phyloP scores from a whole-genome alignment of 2,113 vertebrate genomes.

The Rynchops niger region DNA sequence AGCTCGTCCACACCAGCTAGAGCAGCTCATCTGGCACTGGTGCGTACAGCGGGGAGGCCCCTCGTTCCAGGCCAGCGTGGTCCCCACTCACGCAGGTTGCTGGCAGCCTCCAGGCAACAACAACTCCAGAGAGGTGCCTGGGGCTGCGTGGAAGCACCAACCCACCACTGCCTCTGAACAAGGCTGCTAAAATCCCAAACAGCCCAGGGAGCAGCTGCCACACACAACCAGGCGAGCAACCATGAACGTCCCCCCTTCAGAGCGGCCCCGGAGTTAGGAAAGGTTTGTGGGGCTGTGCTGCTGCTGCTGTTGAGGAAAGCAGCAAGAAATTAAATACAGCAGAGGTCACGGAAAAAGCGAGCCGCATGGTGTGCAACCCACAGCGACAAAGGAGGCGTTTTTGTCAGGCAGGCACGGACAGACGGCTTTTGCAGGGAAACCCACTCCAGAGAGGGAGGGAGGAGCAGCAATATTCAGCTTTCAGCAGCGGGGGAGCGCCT shows the following conservation, averaged over 20 bases:
- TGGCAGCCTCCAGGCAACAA: background rate
- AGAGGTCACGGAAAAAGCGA: background rate
- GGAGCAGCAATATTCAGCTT: background rate
- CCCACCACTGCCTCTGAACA: rapidly evolving
- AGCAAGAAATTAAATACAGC: background rate
- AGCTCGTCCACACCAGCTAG: background rate
- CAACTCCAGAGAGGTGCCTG: background rate
- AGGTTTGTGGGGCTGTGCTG: background rate
- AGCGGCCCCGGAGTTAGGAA: background rate
- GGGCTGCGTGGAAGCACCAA: background rate
- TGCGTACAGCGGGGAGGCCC: background rate
- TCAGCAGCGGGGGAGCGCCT: background rate
- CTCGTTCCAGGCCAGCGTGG: background rate
- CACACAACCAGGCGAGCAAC: too few species aligned
- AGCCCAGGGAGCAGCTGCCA: background rate
- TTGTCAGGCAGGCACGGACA: background rate
- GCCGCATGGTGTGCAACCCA: background rate
- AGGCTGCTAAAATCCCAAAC: background rate
- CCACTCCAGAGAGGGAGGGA: background rate
- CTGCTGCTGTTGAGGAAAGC: background rate
- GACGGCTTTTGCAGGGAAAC: background rate
- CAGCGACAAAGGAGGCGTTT: background rate
- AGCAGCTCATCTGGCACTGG: background rate
- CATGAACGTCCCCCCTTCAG: background rate
- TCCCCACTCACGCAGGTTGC: background rate